phyloP scores from a whole-genome alignment of 2,888 invertebrate genomes.

The Eilema depressum region DNA sequence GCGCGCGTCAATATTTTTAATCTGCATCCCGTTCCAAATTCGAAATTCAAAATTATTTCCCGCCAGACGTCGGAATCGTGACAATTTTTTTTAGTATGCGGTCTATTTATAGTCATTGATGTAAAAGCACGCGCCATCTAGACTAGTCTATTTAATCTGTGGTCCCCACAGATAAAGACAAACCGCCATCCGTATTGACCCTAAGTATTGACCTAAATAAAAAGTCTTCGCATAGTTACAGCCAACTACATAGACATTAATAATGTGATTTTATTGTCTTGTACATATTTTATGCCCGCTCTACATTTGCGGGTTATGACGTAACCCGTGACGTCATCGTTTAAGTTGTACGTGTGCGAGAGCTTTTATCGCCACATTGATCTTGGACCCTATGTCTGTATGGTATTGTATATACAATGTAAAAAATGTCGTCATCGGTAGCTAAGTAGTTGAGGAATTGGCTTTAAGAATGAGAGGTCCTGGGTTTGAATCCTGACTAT shows the following conservation, averaged over 20 bases:
- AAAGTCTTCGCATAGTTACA: conserved; percentile 27
- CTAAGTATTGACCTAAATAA: conserved; percentile 16
- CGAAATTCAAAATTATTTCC: too few relatives aligned
- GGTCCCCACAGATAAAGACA: background rate
- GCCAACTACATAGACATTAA: conserved; percentile 37
- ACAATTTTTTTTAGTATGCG: too few relatives aligned
- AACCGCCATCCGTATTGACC: conserved; percentile 14
- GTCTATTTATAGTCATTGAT: background rate
- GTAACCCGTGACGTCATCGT: conserved; percentile 44
- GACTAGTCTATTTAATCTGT: conserved; percentile 2
- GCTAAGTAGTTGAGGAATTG: too few relatives aligned
- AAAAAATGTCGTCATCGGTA: too few relatives aligned
- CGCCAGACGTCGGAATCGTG: too few relatives aligned
- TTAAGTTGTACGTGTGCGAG: conserved; percentile 30
- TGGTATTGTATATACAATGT: background rate
- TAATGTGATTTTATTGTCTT: conserved; percentile 48
- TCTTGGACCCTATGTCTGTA: conserved; percentile 25
- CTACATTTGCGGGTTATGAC: conserved; percentile 42
- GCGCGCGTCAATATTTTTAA: too few relatives aligned
- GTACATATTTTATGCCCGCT: conserved; percentile 38
- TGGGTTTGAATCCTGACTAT: too few relatives aligned
- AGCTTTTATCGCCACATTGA: conserved; percentile 23
- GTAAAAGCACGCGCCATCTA: background rate
- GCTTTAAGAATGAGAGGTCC: too few relatives aligned
- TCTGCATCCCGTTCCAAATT: too few relatives aligned